Conservation (phyloP, 2,797 vertebrate genomes). For the Darevskia nairensis region DNA sequence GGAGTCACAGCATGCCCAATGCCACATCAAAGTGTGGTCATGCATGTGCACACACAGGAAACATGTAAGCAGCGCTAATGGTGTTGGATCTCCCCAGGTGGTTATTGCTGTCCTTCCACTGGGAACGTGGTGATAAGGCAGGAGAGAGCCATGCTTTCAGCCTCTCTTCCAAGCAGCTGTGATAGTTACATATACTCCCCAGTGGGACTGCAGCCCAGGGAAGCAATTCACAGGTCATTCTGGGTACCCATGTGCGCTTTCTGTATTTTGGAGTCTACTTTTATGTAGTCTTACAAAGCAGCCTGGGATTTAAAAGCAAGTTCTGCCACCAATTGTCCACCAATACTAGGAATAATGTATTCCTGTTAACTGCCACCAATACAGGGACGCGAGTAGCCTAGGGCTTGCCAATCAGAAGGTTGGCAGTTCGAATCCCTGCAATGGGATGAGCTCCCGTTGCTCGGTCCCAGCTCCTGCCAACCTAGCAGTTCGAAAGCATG, state of each 20-base stretch:
- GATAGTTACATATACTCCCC: neutral
- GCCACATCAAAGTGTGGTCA: no score
- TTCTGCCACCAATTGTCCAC: neutral
- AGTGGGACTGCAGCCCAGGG: neutral
- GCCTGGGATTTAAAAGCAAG: neutral
- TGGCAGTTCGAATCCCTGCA: no score
- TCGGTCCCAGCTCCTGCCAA: no score
- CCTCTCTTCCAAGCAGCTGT: neutral
- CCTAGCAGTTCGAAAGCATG: no score
- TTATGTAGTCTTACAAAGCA: neutral
- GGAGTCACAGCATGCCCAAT: neutral
- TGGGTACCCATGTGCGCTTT: neutral
- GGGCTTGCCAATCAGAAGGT: no score
- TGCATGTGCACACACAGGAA: no score
- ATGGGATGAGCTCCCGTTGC: no score
- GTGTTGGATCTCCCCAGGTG: neutral
- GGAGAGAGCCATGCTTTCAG: neutral
- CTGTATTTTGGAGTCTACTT: neutral
- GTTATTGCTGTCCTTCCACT: neutral
- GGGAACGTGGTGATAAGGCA: neutral
- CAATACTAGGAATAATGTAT: neutral
- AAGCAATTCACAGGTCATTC: neutral
- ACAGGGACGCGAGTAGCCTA: no score
- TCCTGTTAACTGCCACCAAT: no score
- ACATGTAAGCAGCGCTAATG: no score